These are phyloP conservation scores for Euzophera pinguis DNA, from an alignment of 2,888 invertebrate genomes.

Conservation along the genomic window DNA sequence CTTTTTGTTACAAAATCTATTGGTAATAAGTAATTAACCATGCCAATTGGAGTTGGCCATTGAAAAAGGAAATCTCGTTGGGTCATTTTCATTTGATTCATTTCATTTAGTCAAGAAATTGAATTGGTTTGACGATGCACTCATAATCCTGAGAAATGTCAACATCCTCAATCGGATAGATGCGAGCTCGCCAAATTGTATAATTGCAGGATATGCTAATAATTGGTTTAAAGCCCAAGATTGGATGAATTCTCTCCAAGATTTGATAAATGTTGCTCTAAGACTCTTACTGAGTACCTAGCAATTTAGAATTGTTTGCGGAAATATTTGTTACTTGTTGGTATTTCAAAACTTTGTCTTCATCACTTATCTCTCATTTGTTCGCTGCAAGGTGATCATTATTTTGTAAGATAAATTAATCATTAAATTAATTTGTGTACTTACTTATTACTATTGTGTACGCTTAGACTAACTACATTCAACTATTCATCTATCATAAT, in stretches of 20 bases:
- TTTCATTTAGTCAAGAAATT: background rate
- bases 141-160: constrained; percentile 15
- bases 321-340: no score
- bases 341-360: no score
- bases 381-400: no score
- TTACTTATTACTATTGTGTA: no score
- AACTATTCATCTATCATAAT: no score
- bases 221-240: constrained; percentile 62
- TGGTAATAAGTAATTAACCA: background rate
- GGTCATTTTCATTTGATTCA: background rate
- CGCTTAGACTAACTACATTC: no score
- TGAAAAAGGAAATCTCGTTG: no score
- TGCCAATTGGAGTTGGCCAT: no score
- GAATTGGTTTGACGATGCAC: constrained; percentile 4
- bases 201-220: constrained; percentile 72
- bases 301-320: no score
- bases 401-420: no score
- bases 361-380: no score
- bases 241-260: constrained; percentile 43
- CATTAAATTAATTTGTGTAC: no score
- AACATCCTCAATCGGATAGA: constrained; percentile 26
- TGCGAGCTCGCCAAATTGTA: constrained; percentile 41
- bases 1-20: background rate
- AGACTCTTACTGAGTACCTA: background rate
- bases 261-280: constrained; percentile 16